Conservation (phyloP, 2,113 vertebrate species). For the Pelvicachromis taeniatus region DNA sequence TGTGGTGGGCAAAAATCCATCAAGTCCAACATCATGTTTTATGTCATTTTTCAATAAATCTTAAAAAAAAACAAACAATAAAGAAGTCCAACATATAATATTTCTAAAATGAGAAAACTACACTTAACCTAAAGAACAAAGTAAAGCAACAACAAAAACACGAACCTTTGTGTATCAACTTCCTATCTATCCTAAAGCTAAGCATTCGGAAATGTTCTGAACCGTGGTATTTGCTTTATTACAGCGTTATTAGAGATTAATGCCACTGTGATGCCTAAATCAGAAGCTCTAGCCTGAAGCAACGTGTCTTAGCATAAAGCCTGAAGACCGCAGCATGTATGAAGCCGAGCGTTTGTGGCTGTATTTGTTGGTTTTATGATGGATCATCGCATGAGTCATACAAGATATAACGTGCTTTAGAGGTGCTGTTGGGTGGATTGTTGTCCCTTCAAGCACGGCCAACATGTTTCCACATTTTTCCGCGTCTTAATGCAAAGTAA, state of each 20-base stretch:
- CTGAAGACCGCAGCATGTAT: not conserved
- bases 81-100: not conserved
- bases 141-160: not conserved
- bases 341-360: not conserved
- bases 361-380: not conserved
- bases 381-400: not conserved
- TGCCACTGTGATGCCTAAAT: rapidly evolving
- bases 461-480: not conserved
- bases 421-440: not conserved
- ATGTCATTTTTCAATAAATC: not conserved
- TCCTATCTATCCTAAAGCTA: rapidly evolving
- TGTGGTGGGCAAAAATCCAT: not conserved
- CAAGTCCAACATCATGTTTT: not conserved
- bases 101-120: not conserved
- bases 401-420: not conserved
- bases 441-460: not conserved
- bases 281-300: not conserved
- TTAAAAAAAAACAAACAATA: not conserved
- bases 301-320: not conserved
- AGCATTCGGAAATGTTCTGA: not conserved
- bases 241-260: not conserved
- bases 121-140: not conserved
- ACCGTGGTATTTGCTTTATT: not conserved
- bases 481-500: not conserved
- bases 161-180: not conserved